These are phyloP conservation scores for Unio pictorum DNA, from an alignment of 2,888 invertebrate species.

Conservation along the genomic window DNA sequence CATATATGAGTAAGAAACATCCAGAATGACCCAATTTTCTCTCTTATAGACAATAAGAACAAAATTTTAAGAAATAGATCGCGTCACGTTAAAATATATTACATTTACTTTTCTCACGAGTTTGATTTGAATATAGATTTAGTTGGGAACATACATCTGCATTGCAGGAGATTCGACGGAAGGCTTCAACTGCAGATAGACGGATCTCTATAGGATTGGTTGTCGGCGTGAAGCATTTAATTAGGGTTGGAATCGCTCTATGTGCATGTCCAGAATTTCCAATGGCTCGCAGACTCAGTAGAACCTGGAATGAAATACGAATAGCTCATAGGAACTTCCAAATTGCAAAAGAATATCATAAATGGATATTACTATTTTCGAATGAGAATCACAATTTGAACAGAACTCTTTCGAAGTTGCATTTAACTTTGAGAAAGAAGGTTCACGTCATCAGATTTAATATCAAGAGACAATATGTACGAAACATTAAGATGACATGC, in stretches of 20 bases:
- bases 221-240: slow-evolving; percentile 70
- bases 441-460: too few relatives aligned
- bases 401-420: too few relatives aligned
- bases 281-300: slow-evolving; percentile 86
- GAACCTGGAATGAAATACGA: slow-evolving; percentile 66
- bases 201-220: slow-evolving; percentile 81
- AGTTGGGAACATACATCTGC: slow-evolving; percentile 55
- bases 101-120: neutral
- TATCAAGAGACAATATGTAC: too few relatives aligned
- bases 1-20: too few relatives aligned
- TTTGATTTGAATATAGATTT: neutral
- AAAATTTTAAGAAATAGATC: neutral
- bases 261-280: slow-evolving; percentile 87
- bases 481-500: too few relatives aligned
- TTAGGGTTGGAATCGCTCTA: slow-evolving; percentile 50
- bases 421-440: too few relatives aligned
- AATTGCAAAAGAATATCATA: too few relatives aligned
- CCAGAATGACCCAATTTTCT: too few relatives aligned
- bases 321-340: too few relatives aligned
- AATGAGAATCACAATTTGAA: too few relatives aligned
- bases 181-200: slow-evolving; percentile 86
- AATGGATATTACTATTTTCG: too few relatives aligned
- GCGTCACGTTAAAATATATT: neutral
- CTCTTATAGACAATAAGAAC: neutral
- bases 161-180: slow-evolving; percentile 81